Evolutionary conservation across 2,797 vertebrate species (phyloP), one percentile per base, ranked within the genome.

Genomic region (Chromobotia macracanthus): DNA sequence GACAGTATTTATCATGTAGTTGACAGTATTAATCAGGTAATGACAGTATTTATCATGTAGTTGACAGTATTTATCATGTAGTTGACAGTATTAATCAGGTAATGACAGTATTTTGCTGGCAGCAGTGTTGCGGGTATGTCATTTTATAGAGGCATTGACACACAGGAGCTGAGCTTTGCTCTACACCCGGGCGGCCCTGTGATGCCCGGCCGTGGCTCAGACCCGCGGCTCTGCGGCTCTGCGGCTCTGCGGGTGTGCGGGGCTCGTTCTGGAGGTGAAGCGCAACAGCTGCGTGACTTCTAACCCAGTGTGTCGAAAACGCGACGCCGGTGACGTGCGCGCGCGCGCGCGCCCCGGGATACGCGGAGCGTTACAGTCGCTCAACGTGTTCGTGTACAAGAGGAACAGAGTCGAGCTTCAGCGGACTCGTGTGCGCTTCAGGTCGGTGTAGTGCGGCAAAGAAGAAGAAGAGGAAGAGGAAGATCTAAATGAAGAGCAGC

Each of bases 141-240:
- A 46, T 46, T 46, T 46, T 10, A 46, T 46, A n/a, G n/a, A n/a
- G n/a, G n/a, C 28, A 28, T 28, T 28, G 28, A 28, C 28, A 28
- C 28, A 38, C 44, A 48, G 10, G 3, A 12, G 11, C 12, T 48
- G 13, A 48, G 41, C 41, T 44, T 44, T 44, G 41, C 41, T 44
- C 41, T 12, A 13, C 8, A 11, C 9, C 3, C 10, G 11, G 50
- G 23, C 28, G 46, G 51, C 18, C 75, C 61, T 70, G 76, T 78
- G 76, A 78, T 78, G 67, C 66, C 44, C 41, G 56, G 76, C 66
- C 61, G 76, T 78, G 76, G 70, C 76, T 78, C 67, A 53, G 63
- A 61, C 75, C 23, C 61, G 66, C 66, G 56, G 55, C 55, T 28
- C 28, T 28, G 41, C 50, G 67, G 76, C 63, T 48, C n/a, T n/a